These are phyloP conservation scores for Valencia hispanica DNA, from an alignment of 2,797 vertebrate species.

Conservation along the genomic window DNA sequence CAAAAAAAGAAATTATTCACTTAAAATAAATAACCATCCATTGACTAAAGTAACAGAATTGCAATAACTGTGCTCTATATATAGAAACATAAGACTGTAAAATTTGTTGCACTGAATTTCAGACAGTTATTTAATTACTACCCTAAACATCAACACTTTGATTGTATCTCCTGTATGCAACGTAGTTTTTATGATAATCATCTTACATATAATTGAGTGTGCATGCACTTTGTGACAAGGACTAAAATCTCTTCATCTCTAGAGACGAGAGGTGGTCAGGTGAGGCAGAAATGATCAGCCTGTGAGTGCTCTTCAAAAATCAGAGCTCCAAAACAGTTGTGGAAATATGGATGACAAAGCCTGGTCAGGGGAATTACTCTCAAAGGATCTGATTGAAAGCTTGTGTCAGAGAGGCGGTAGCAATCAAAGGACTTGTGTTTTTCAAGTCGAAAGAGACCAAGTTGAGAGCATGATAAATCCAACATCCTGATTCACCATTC, in stretches of 20 bases:
- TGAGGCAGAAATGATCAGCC: slow-evolving; percentile 52
- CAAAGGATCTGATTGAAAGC: slow-evolving; percentile 76
- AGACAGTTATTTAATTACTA: not conserved
- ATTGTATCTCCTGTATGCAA: slow-evolving; percentile 13
- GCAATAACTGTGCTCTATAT: slow-evolving; percentile 6
- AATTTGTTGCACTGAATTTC: not conserved
- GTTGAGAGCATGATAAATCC: slow-evolving; percentile 71
- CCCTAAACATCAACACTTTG: slow-evolving; percentile 28
- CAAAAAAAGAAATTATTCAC: slow-evolving; percentile 42
- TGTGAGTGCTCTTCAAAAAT: slow-evolving; percentile 65
- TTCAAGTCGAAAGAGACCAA: slow-evolving; percentile 66
- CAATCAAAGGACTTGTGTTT: slow-evolving; percentile 77
- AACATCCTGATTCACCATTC: slow-evolving; percentile 54
- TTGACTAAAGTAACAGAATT: slow-evolving; percentile 4
- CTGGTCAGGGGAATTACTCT: slow-evolving; percentile 65
- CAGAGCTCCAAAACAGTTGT: slow-evolving; percentile 69
- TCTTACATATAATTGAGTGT: slow-evolving; percentile 39
- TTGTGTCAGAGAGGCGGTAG: slow-evolving; percentile 65
- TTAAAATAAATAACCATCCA: slow-evolving; percentile 32
- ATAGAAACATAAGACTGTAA: slow-evolving; percentile 21
- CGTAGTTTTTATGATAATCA: slow-evolving; percentile 13
- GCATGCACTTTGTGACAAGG: slow-evolving; percentile 31
- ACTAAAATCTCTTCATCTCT: slow-evolving; percentile 42
- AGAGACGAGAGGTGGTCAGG: slow-evolving; percentile 47
- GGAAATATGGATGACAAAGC: slow-evolving; percentile 72